phyloP scores from a whole-genome alignment of 2,888 invertebrate species.

The Adelphocoris suturalis region DNA sequence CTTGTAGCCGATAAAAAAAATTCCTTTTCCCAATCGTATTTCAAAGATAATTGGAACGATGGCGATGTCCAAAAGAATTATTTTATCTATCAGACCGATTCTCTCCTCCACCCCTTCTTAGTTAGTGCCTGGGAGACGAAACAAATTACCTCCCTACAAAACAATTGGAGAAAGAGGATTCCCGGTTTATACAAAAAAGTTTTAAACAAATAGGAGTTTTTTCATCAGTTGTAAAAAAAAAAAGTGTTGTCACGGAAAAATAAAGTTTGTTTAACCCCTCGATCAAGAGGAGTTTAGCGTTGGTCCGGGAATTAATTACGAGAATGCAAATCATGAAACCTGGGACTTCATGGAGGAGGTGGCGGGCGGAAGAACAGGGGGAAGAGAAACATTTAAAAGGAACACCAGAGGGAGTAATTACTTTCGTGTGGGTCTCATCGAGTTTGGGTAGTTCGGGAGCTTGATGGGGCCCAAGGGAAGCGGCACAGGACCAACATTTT shows the following conservation, averaged over 20 bases:
- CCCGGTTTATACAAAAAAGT: background rate
- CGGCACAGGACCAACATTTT: background rate
- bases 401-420: conserved; percentile 42
- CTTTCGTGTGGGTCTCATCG: conserved; percentile 31
- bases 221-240: background rate
- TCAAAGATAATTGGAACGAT: no score
- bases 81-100: no score
- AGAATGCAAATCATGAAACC: conserved; percentile 4
- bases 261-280: conserved; percentile 32
- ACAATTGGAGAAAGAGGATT: conserved; percentile 3
- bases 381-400: conserved; percentile 28
- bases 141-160: background rate
- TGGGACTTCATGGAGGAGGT: background rate
- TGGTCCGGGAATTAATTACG: conserved; percentile 39
- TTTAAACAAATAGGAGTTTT: background rate
- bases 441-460: background rate
- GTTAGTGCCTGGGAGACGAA: background rate
- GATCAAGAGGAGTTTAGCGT: conserved; percentile 36
- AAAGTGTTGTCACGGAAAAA: conserved; percentile 1
- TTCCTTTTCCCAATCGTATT: no score
- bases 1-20: no score
- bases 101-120: no score
- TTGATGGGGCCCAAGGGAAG: background rate
- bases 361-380: no score
- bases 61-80: no score